These are phyloP conservation scores for Ornithoptera alexandrae DNA, from an alignment of 2,888 invertebrate species.

Conservation along the genomic window DNA sequence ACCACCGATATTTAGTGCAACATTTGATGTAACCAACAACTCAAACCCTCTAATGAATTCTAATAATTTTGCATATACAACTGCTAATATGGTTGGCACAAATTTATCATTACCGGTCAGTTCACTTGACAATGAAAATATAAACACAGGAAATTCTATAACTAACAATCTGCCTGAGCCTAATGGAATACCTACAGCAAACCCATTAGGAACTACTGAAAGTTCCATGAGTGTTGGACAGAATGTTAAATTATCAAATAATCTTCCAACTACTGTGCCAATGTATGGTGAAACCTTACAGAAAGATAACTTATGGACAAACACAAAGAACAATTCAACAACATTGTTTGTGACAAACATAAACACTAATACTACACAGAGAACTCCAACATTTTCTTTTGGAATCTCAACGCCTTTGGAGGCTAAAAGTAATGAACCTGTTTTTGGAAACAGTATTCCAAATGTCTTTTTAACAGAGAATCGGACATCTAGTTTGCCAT, in stretches of 20 bases:
- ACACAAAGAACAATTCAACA: constrained; percentile 35
- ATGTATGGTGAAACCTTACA: constrained; percentile 48
- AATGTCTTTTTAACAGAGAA: constrained; percentile 53
- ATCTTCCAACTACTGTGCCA: constrained; percentile 29
- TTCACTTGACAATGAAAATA: constrained; percentile 24
- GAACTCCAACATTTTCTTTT: constrained; percentile 54
- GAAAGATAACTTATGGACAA: constrained; percentile 57
- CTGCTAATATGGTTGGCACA: constrained; percentile 26
- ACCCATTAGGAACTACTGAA: constrained; percentile 38
- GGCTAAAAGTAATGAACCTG: constrained; percentile 37
- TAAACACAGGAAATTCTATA: constrained; percentile 30
- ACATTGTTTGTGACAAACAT: constrained; percentile 50
- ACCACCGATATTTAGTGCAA: constrained; percentile 38
- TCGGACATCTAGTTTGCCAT: constrained; percentile 42
- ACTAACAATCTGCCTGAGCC: constrained; percentile 33
- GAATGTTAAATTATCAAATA: constrained; percentile 35
- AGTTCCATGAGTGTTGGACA: constrained; percentile 37
- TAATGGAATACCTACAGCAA: constrained; percentile 33
- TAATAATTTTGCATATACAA: constrained; percentile 35
- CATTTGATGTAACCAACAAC: constrained; percentile 39
- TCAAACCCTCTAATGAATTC: constrained; percentile 10
- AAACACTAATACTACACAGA: constrained; percentile 42
- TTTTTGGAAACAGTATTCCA: constrained; percentile 44
- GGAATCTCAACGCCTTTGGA: constrained; percentile 49
- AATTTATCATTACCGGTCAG: constrained; percentile 24